Base-by-base conservation (phyloP, 2,113 vertebrate species). In the Osmerus mordax region DNA sequence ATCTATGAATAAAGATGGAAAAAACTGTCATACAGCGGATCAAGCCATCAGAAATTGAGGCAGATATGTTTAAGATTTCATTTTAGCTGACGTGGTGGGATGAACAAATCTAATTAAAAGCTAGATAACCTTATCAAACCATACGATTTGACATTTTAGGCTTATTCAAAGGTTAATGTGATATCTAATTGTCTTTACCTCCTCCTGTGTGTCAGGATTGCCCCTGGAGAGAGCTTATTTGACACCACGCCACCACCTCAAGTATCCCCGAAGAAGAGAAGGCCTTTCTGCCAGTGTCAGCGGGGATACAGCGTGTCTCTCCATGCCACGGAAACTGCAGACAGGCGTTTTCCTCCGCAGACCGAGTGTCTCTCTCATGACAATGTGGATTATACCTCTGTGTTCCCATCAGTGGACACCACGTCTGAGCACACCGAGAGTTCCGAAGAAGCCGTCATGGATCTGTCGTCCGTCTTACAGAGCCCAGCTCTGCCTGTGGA, bases 191-290 rank as follows among this genome's bases (percentile, higher is more conserved):
- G 72, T 70, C 64, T 76, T 76, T 58, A 54, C 67, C 80, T 87
- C 63, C 69, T 54, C 75, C 58, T 59, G 13, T 61, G 29, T 72
- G 79, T 71, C 85, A 94, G 93, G 89, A 87, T 94, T 78, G 84
- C 89, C 75, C 84, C 91, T 28, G 89, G 91, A 52, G 89, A 89
- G 80, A 95, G 92, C 82, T 86, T 93, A 66, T 95, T 95, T 85
- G 91, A 94, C 80, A 91, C 73, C 77, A 87, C 63, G 13, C 83
- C 86, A 9, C 73, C 73, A 3, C 68, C 64, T 47, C 41, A 47
- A 68, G 77, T 66, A 1, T 70, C 81, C 0, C 77, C 82, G 63
- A 64, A 83, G 77, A 59, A 81, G 55, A 76, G 87, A 71, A 80
- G 73, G 71, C 80, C 87, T 16, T 94, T 92, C 84, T 93, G 92